Conservation (phyloP, 2,113 vertebrate genomes). For the Otus sunia region DNA sequence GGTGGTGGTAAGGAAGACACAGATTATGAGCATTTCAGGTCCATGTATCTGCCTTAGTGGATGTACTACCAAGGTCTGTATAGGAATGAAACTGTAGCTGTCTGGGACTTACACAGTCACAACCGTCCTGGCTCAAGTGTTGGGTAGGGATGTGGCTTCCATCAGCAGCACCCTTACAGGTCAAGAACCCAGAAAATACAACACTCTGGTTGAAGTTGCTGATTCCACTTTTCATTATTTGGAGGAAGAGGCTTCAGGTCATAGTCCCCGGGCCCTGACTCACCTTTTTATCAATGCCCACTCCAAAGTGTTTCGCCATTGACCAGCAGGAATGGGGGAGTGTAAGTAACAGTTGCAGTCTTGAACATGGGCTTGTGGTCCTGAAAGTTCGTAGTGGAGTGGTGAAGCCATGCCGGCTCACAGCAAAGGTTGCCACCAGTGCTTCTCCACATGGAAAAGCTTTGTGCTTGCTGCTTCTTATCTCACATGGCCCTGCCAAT, state of each 20-base stretch:
- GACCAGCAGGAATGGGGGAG: not conserved
- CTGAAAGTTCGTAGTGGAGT: not conserved
- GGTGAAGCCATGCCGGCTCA: not conserved
- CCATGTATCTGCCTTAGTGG: not conserved
- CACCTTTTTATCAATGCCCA: not conserved
- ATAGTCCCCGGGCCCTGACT: not conserved
- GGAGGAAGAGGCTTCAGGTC: not conserved
- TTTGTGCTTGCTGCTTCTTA: not conserved
- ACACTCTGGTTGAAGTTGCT: not conserved
- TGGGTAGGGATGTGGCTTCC: rapidly evolving
- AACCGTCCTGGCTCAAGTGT: not conserved
- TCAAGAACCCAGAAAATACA: not conserved
- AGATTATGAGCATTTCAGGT: not conserved
- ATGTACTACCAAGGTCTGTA: not conserved
- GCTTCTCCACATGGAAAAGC: not conserved
- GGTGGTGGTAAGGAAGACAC: not conserved
- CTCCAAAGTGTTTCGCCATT: not conserved
- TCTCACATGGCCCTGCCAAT: not conserved
- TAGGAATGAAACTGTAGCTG: not conserved
- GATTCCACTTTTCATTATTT: not conserved
- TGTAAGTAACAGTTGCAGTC: not conserved
- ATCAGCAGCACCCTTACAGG: not conserved
- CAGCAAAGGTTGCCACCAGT: not conserved
- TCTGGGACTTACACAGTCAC: not conserved
- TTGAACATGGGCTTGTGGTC: not conserved